Evolutionary conservation across 2,797 vertebrate species (phyloP), one percentile per base, ranked within the genome.

Genomic region (Acanthornis magna): DNA sequence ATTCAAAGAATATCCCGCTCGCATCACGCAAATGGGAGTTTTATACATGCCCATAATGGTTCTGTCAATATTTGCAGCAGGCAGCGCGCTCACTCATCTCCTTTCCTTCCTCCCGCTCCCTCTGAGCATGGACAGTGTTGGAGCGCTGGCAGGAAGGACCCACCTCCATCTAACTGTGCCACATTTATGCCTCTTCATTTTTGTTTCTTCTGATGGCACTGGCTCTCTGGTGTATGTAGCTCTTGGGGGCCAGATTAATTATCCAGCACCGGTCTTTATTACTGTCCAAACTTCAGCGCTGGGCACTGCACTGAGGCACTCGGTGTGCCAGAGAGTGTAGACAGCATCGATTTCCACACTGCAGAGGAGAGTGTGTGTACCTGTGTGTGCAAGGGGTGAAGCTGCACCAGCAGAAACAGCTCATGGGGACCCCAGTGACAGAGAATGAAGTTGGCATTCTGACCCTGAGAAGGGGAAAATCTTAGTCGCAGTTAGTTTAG

Each of bases 1-100:
- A 95, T 95, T 97, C 96, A 91, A 93, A 96, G 97, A 93, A 94
- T 93, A 97, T 83, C 95, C 84, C 79, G 40, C 95, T 96, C 51
- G 63, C 96, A 89, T 96, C 97, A 90, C 93, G 81, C 94, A 93
- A 97, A 97, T 89, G 96, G 95, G 97, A 96, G 94, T 95, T 97
- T 97, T 97, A 97, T 96, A 97, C 96, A 85, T 95, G 95, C 94
- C 96, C 90, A 14, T 96, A 97, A 97, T 94, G 96, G 97, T 88
- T 97, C 81, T 97, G 97, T 97, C 97, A 96, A 97, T 97, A 97
- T 97, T 96, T 97, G 97, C 95, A 91, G 97, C 93, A 90, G 94
- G 95, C 71, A 93, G 89, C 13, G 27, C 47, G 53, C 88, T 96
- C 73, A 48, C 94, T 97, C 96, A 83, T 79, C 78, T 47, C 87